These are phyloP conservation scores for Xenopus laevis DNA, from an alignment of 2,113 vertebrate genomes.

Conservation along the genomic window DNA sequence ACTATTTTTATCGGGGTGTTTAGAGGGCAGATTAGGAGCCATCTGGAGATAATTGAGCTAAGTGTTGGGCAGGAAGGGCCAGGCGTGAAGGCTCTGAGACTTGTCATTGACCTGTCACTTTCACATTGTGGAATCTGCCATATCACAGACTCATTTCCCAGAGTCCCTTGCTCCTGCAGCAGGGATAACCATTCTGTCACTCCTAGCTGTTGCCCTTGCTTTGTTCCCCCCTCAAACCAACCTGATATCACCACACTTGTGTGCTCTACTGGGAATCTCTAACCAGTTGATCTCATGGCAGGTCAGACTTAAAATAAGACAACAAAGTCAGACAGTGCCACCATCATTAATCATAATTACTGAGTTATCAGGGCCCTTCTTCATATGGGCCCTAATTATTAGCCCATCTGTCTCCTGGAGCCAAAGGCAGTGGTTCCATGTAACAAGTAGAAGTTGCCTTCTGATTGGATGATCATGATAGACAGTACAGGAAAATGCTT, in stretches of 20 bases:
- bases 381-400: too few species aligned
- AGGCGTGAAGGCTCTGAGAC: constrained; percentile 19
- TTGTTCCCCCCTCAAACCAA: constrained; percentile 68
- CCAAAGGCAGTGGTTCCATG: too few species aligned
- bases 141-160: constrained; percentile 86
- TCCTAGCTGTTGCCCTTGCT: too few species aligned
- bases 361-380: too few species aligned
- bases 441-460: too few species aligned
- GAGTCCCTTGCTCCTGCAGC: constrained; percentile 69
- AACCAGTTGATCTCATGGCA: too few species aligned
- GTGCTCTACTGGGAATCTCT: constrained; percentile 49
- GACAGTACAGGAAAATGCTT: too few species aligned
- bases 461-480: too few species aligned
- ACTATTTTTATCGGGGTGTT: constrained; percentile 2
- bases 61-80: constrained; percentile 10
- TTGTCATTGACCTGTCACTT: constrained; percentile 77
- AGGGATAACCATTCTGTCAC: constrained; percentile 74
- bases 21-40: not conserved
- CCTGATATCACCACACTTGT: constrained; percentile 78
- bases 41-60: constrained; percentile 8
- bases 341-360: too few species aligned
- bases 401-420: too few species aligned
- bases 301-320: too few species aligned
- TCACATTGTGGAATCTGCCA: constrained; percentile 79
- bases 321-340: too few species aligned